phyloP scores from a whole-genome alignment of 2,888 invertebrate genomes.

The Meliscaeva auricollis region DNA sequence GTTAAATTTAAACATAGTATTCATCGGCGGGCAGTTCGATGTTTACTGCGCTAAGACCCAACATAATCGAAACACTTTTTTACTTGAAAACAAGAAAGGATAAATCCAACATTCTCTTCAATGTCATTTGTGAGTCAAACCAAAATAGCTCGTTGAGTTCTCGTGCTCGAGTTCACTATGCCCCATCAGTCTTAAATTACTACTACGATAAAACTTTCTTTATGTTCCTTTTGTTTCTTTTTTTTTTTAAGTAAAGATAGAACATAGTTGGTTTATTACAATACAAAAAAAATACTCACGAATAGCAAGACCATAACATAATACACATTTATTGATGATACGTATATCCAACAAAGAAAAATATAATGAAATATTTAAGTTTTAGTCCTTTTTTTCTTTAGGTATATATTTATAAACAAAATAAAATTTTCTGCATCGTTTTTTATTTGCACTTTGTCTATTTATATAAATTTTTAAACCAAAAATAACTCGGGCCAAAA shows the following conservation, averaged over 20 bases:
- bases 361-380: not conserved
- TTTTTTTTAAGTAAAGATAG: not conserved
- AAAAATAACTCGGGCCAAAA: conserved; percentile 53
- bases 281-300: no score
- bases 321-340: not conserved
- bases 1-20: no score
- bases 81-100: conserved; percentile 21
- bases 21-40: no score
- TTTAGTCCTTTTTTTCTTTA: conserved; percentile 13
- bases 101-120: conserved; percentile 37
- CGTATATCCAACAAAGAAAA: not conserved
- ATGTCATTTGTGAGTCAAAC: conserved; percentile 69
- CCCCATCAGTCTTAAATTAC: conserved; percentile 26
- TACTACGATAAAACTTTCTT: not conserved
- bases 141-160: conserved; percentile 51
- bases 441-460: conserved; percentile 38
- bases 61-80: no score
- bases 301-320: not conserved
- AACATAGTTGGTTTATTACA: not conserved
- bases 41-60: no score
- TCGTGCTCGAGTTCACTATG: conserved; percentile 26
- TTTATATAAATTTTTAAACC: conserved; percentile 35
- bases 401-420: conserved; percentile 17
- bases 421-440: conserved; percentile 43
- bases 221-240: not conserved